Base-by-base conservation (phyloP, 2,797 vertebrate species). In the Brotula barbata region DNA sequence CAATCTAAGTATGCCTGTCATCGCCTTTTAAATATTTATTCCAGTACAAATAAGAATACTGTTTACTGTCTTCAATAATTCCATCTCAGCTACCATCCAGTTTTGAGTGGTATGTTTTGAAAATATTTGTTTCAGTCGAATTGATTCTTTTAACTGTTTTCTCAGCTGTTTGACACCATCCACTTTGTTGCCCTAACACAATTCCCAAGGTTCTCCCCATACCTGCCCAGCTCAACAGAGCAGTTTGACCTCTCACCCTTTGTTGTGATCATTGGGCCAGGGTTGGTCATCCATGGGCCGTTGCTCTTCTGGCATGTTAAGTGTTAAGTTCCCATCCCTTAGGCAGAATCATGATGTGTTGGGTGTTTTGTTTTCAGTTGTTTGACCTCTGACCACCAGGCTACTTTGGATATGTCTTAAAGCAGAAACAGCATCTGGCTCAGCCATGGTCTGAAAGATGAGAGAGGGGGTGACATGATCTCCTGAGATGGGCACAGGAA, bases 301-400 rank as follows among this genome's bases (percentile, higher is more conserved):
- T 82, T 87, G 85, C 82, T 79, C 72, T 57, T 62, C 65, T 73
- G 87, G 82, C 64, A 82, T 84, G 70, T 87, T 85, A 87, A 88
- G 87, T 89, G 78, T 81, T 83, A 22, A 55, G 75, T 85, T 86
- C 73, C 70, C 58, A 68, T 81, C 72, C 85, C 82, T 39, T 21
- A 73, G 83, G 82, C 87, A 63, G 71, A 70, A 67, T 81, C 58
- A 15, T 62, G 75, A 74, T 80, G 81, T 60, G 65, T 72, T 74
- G 49, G 37, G 73, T 81, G 81, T 81, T 85, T 78, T 0, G 20
- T 85, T 85, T 87, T 87, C 77, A 85, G 68, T 71, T 67, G 77
- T 83, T 78, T 84, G 83, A 88, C 86, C 83, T 73, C 55, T 82
- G 70, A 84, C 71, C 70, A 6, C 17, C 2, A 21, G 39, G 33